These are phyloP conservation scores for Hiodon tergisus DNA, from an alignment of 2,113 vertebrate species.

Conservation along the genomic window DNA sequence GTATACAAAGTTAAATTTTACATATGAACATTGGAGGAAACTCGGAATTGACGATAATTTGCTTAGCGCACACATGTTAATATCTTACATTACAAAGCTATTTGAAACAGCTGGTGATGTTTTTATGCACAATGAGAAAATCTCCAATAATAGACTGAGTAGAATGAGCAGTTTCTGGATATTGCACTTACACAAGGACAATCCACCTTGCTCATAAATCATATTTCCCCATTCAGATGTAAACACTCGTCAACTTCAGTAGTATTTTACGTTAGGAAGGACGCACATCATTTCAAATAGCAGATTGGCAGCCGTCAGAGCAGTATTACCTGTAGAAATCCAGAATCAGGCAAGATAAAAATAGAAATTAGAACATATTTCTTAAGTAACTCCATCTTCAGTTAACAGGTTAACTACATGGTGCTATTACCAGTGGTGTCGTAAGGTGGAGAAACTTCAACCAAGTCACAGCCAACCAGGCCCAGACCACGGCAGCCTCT, in stretches of 20 bases:
- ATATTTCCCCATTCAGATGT: too few species aligned
- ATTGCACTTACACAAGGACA: too few species aligned
- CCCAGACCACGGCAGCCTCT: conserved; percentile 82
- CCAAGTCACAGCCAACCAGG: conserved; percentile 86
- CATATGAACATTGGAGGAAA: too few species aligned
- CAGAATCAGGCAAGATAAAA: not conserved
- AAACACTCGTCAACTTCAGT: conserved; percentile 42
- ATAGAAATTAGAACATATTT: not conserved
- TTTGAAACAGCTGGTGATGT: too few species aligned
- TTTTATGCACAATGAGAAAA: too few species aligned
- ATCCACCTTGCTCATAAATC: not conserved
- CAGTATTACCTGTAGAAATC: conserved; percentile 75
- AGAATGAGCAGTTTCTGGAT: too few species aligned
- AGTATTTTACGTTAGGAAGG: conserved; percentile 70
- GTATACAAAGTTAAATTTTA: too few species aligned
- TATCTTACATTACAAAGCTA: too few species aligned
- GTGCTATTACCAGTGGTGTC: conserved; percentile 75
- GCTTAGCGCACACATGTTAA: too few species aligned
- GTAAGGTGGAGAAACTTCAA: conserved; percentile 83
- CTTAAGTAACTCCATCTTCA: not conserved
- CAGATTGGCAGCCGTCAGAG: conserved; percentile 83
- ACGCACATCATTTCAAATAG: conserved; percentile 93
- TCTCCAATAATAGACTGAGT: not conserved
- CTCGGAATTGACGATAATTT: too few species aligned
- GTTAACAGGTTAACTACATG: not conserved